Evolutionary conservation across 2,797 vertebrate genomes (phyloP).

Genomic region (Apodemus agrarius): DNA sequence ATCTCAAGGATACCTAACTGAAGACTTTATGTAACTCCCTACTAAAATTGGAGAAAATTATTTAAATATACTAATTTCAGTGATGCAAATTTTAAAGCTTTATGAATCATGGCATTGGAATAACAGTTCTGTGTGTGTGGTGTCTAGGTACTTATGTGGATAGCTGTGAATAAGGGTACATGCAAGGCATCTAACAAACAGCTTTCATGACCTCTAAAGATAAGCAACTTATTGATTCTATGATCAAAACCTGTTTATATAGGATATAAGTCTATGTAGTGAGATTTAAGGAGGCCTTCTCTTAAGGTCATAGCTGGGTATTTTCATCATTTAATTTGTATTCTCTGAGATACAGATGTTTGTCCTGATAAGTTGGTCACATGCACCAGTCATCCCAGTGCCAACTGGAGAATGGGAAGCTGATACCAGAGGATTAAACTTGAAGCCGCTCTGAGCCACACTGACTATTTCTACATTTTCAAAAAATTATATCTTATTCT

Average conservation of each 20-base stretch:
- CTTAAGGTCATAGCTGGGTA: background rate
- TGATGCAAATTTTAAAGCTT: background rate
- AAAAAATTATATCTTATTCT: background rate
- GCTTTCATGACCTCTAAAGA: background rate
- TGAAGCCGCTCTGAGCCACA: background rate
- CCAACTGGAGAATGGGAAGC: too few relatives aligned
- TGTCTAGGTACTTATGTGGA: background rate
- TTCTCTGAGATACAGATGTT: background rate
- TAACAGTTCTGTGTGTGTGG: background rate
- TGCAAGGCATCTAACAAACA: background rate
- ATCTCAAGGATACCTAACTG: background rate
- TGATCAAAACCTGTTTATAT: background rate
- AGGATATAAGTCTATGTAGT: background rate
- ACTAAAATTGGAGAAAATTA: background rate
- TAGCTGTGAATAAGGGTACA: background rate
- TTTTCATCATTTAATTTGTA: background rate
- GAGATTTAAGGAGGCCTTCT: background rate
- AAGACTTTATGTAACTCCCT: background rate
- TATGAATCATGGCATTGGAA: background rate
- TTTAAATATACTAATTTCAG: background rate
- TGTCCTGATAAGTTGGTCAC: background rate
- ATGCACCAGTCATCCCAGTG: background rate
- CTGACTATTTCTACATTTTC: background rate
- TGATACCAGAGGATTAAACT: background rate
- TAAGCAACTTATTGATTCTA: background rate